phyloP scores from a whole-genome alignment of 1,140 invertebrate species.

The Charaxes varanes region DNA sequence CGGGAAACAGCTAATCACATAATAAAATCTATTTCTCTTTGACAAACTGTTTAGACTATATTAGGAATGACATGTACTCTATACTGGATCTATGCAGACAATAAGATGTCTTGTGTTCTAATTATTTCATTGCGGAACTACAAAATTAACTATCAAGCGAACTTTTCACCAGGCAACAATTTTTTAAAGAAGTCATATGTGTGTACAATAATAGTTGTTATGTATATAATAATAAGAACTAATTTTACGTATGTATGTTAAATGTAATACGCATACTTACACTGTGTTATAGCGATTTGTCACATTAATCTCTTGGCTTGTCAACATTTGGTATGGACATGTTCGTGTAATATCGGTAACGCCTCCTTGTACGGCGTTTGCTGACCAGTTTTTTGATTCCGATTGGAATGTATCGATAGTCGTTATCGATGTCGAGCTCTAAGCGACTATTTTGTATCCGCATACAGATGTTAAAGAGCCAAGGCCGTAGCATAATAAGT shows the following conservation, averaged over 20 bases:
- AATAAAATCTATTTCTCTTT: too few species aligned
- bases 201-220: constrained; percentile 6
- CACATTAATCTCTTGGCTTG: constrained; percentile 46
- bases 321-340: constrained; percentile 37
- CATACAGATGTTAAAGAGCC: too few species aligned
- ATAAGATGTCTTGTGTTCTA: too few species aligned
- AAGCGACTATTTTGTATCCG: too few species aligned
- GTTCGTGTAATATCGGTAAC: constrained; percentile 40
- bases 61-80: too few species aligned
- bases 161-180: neutral
- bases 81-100: too few species aligned
- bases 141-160: constrained; percentile 28
- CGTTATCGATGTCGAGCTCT: too few species aligned
- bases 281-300: constrained; percentile 25
- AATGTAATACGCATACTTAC: neutral
- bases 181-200: too few species aligned
- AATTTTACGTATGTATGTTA: too few species aligned
- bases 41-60: too few species aligned
- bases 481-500: too few species aligned
- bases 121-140: constrained; percentile 33
- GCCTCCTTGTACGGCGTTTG: constrained; percentile 29
- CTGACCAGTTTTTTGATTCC: constrained; percentile 21
- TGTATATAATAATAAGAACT: neutral
- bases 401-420: constrained; percentile 32
- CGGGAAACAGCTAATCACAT: too few species aligned